These are phyloP conservation scores for Peromyscus polionotus DNA, from an alignment of 2,113 vertebrate species.

Conservation along the genomic window DNA sequence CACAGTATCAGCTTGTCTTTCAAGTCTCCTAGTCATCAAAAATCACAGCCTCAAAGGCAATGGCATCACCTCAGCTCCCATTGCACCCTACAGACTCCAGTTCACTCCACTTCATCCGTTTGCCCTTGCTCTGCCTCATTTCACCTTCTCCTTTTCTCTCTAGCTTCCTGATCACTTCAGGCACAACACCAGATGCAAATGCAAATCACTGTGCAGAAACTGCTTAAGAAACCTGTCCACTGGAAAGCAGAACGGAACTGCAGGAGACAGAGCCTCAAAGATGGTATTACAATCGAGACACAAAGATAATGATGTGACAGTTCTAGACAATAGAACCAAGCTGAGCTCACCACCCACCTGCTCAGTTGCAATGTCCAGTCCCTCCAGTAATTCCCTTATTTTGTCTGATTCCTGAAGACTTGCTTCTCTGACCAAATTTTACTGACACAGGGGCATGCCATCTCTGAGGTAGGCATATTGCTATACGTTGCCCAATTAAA, in stretches of 20 bases:
- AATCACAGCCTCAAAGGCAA: neutral
- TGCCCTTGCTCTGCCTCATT: neutral
- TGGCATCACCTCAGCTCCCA: neutral
- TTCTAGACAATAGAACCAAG: constrained; percentile 13
- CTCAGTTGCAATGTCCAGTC: neutral
- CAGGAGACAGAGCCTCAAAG: neutral
- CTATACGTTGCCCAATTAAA: neutral
- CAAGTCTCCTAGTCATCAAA: neutral
- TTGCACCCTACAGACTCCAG: neutral
- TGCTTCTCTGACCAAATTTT: neutral
- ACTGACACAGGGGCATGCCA: neutral
- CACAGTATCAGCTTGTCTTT: neutral
- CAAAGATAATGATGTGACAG: neutral
- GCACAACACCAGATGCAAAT: constrained; percentile 4
- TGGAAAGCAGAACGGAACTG: constrained; percentile 39
- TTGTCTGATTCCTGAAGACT: neutral
- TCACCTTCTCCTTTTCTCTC: neutral
- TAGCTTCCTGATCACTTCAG: neutral
- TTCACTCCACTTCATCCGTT: neutral
- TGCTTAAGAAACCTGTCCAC: neutral
- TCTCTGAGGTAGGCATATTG: neutral
- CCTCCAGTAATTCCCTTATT: neutral
- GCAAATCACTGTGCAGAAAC: neutral
- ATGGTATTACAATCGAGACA: constrained; percentile 18
- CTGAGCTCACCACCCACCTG: constrained; percentile 14